Evolutionary conservation across 2,888 invertebrate species (phyloP).

Genomic region (Phoronis australis): DNA sequence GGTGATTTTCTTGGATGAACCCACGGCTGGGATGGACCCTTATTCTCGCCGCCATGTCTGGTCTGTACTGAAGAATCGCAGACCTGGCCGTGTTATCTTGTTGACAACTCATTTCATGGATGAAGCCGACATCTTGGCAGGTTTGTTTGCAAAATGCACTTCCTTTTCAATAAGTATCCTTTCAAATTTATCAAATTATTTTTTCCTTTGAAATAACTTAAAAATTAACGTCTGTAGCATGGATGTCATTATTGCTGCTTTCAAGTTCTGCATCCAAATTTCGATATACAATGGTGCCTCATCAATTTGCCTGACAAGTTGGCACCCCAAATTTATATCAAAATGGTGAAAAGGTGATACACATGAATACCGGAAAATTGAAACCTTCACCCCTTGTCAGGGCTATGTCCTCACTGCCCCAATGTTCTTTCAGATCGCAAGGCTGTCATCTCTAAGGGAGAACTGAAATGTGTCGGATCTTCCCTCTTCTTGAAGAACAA

Average conservation of each 20-base stretch:
- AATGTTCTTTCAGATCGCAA: constrained; percentile 63
- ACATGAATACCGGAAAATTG: no score
- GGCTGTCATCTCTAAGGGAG: constrained; percentile 78
- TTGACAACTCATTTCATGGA: constrained; percentile 87
- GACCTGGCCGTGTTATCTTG: constrained; percentile 64
- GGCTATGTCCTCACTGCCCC: no score
- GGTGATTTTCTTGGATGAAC: constrained; percentile 82
- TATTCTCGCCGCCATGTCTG: constrained; percentile 77
- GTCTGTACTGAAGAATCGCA: constrained; percentile 70
- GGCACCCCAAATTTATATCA: no score
- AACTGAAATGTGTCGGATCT: constrained; percentile 75
- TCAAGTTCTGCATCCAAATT: no score
- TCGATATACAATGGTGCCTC: no score
- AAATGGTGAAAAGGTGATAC: no score
- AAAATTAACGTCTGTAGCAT: no score
- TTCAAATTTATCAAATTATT: no score
- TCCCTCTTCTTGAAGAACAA: constrained; percentile 80
- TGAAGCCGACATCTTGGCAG: constrained; percentile 78
- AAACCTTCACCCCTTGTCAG: no score
- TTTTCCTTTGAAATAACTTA: no score
- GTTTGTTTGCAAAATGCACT: constrained; percentile 20
- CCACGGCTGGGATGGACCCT: constrained; percentile 80
- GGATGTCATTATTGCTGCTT: no score
- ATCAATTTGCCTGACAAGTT: no score
- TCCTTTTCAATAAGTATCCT: background rate